These are phyloP conservation scores for Bombus confusus DNA, from an alignment of 1,140 invertebrate species.

Conservation along the genomic window DNA sequence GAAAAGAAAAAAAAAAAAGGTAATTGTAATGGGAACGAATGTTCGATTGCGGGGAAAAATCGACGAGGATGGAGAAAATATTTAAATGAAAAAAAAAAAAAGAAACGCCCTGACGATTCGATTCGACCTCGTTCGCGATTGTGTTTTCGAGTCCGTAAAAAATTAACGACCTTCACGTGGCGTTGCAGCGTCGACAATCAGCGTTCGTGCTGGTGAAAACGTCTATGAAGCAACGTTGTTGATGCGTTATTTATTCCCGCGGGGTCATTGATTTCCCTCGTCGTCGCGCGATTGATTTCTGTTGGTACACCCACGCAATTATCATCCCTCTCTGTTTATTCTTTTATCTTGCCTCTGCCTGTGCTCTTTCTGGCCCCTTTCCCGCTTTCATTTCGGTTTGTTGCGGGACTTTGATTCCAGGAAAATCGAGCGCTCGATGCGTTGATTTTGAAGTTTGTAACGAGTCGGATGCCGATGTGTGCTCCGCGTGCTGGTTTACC, in stretches of 20 bases:
- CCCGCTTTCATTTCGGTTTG: not conserved
- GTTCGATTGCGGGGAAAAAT: not conserved
- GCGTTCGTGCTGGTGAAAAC: conserved; percentile 26
- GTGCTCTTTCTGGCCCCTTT: not conserved
- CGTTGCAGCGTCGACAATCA: conserved; percentile 4
- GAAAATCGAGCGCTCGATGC: not conserved
- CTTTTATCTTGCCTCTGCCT: not conserved
- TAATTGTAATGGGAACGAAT: not conserved
- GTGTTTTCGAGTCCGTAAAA: conserved; percentile 60
- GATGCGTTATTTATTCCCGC: conserved; percentile 43
- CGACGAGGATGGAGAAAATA: not conserved
- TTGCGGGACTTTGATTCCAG: not conserved
- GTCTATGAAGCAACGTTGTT: conserved; percentile 34
- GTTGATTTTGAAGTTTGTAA: not conserved
- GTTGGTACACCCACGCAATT: conserved; percentile 7
- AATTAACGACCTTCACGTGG: conserved; percentile 64
- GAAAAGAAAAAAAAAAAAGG: not conserved
- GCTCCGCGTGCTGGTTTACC: not conserved
- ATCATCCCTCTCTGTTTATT: not conserved
- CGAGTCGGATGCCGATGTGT: too few relatives aligned
- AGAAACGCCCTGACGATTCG: not conserved
- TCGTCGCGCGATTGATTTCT: conserved; percentile 42
- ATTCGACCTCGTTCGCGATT: conserved; percentile 17
- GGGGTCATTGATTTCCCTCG: conserved; percentile 44
- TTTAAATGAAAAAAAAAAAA: conserved; percentile 32